These are phyloP conservation scores for Picathartes gymnocephalus DNA, from an alignment of 2,113 vertebrate species.

Conservation along the genomic window DNA sequence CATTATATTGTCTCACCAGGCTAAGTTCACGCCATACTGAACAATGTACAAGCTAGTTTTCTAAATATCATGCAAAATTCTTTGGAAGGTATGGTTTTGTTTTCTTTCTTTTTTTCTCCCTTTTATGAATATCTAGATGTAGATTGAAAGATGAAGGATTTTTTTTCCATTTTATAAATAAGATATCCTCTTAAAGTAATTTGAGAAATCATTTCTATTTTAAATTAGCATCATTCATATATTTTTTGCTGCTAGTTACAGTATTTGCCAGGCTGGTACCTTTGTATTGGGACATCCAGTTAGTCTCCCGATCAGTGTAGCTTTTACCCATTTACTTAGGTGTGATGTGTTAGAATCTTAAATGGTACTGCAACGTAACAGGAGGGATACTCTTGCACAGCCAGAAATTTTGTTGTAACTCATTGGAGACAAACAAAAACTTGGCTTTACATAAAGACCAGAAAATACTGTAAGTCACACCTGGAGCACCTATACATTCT, in stretches of 20 bases:
- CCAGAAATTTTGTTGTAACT: background rate
- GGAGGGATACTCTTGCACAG: too few species aligned
- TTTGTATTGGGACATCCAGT: background rate
- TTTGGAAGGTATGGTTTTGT: background rate
- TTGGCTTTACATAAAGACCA: background rate
- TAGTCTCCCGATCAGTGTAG: background rate
- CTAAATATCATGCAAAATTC: background rate
- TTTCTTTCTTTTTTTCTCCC: background rate
- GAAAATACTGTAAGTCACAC: background rate
- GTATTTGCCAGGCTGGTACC: background rate
- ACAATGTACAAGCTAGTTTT: background rate
- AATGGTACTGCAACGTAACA: background rate
- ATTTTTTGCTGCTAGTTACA: background rate
- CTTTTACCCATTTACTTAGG: background rate
- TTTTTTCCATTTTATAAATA: background rate
- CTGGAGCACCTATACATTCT: background rate
- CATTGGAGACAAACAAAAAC: background rate
- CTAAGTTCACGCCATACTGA: background rate
- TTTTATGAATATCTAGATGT: background rate
- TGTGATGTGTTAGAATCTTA: background rate
- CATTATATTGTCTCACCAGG: background rate
- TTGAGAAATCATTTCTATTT: background rate
- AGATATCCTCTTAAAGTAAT: background rate
- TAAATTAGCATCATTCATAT: background rate
- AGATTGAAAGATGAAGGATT: background rate